phyloP scores from a whole-genome alignment of 92 coral and sea anemone genomes.

The Parazoanthus atlanticus region DNA sequence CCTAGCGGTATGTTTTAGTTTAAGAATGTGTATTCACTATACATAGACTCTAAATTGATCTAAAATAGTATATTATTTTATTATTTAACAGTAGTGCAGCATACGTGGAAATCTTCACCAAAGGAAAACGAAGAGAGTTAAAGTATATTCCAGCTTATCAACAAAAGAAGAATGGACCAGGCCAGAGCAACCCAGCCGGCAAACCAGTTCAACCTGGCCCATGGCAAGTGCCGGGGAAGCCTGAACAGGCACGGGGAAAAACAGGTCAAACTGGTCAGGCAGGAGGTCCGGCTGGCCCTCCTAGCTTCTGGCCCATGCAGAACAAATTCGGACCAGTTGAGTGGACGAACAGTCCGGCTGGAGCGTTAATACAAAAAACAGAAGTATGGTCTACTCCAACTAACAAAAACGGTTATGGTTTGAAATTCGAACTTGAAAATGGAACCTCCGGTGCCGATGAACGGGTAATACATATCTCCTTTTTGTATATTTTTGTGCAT shows the following conservation, averaged over 20 bases:
- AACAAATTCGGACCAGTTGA: slow-evolving; percentile 16
- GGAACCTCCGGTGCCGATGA: slow-evolving; percentile 2
- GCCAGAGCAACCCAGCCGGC: neutral
- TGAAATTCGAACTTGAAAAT: slow-evolving; percentile 29
- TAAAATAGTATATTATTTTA: too few relatives aligned
- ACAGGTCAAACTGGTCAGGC: neutral
- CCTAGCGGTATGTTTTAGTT: too few relatives aligned
- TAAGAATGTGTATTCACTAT: too few relatives aligned
- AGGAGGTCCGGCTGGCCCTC: neutral
- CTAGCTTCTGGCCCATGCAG: neutral
- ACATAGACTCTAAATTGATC: too few relatives aligned
- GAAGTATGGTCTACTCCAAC: slow-evolving; percentile 29
- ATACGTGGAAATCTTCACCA: slow-evolving; percentile 20
- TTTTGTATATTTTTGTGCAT: neutral
- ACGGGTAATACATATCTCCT: neutral
- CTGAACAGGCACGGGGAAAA: neutral
- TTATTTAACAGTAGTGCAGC: neutral
- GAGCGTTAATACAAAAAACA: neutral
- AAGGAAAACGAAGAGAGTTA: neutral
- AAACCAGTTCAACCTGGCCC: neutral
- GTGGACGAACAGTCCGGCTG: slow-evolving; percentile 12
- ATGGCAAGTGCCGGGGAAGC: neutral
- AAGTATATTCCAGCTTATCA: slow-evolving; percentile 12
- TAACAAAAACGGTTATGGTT: slow-evolving; percentile 5
- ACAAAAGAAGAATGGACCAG: neutral